Conservation (phyloP, 2,888 invertebrate species). For the Melanostoma scalare region DNA sequence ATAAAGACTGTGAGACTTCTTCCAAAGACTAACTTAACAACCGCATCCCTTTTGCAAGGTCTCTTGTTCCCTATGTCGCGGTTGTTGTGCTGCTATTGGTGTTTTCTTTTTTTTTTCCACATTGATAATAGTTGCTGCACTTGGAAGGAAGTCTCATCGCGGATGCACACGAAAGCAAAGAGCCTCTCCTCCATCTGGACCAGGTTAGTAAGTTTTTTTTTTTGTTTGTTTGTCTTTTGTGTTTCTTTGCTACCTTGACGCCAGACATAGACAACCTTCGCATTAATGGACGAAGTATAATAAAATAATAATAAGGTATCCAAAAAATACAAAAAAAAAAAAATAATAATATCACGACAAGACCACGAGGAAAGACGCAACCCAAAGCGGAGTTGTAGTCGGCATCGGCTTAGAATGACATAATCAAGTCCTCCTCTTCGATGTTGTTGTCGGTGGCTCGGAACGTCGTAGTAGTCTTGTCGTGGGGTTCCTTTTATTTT, state of each 20-base stretch:
- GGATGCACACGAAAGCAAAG: constrained; percentile 38
- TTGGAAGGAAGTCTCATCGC: constrained; percentile 57
- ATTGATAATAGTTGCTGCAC: constrained; percentile 52
- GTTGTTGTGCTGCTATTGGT: not conserved
- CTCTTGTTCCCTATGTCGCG: constrained; percentile 39
- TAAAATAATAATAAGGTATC: constrained; percentile 53
- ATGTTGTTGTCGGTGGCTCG: constrained; percentile 49
- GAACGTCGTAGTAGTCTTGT: constrained; percentile 41
- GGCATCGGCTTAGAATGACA: constrained; percentile 68
- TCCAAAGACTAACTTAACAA: constrained; percentile 29
- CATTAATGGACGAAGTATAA: constrained; percentile 67
- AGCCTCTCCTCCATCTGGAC: constrained; percentile 64
- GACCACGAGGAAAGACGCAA: constrained; percentile 17
- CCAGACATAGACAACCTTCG: constrained; percentile 73
- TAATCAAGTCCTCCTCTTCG: constrained; percentile 71
- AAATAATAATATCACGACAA: constrained; percentile 38
- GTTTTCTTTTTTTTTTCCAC: constrained; percentile 23
- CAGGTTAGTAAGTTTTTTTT: constrained; percentile 42
- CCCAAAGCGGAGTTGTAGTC: constrained; percentile 16
- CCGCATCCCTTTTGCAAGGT: constrained; percentile 57
- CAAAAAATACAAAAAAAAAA: constrained; percentile 13
- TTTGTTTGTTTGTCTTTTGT: constrained; percentile 24
- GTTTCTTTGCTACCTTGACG: constrained; percentile 62
- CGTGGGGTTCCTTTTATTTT: constrained; percentile 40
- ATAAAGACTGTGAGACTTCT: constrained; percentile 19